These are phyloP conservation scores for Indri indri DNA, from an alignment of 2,113 vertebrate genomes.

Conservation along the genomic window DNA sequence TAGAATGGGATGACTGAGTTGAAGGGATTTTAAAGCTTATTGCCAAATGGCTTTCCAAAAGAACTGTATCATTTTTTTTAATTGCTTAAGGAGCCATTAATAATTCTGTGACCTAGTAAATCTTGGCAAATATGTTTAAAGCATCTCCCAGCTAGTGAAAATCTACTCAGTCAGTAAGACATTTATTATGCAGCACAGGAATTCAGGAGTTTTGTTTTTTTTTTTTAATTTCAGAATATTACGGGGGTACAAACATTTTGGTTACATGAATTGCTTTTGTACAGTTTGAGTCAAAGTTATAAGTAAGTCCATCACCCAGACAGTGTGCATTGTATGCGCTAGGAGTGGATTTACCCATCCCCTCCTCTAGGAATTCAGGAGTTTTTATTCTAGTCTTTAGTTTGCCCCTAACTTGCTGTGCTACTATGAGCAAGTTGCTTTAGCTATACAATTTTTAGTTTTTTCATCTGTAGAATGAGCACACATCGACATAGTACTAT, in stretches of 20 bases:
- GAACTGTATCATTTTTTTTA: neutral
- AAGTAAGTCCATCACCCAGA: no score
- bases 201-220: neutral
- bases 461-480: neutral
- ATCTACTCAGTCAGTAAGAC: neutral
- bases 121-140: constrained; percentile 20
- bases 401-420: neutral
- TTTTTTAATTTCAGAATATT: no score
- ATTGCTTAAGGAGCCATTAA: neutral
- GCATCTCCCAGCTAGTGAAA: neutral
- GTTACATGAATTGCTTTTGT: no score
- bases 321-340: no score
- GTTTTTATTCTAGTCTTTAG: neutral
- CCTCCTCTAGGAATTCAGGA: neutral
- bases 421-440: neutral
- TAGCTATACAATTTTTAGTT: neutral
- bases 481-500: neutral
- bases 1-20: neutral
- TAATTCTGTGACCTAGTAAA: neutral
- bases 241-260: no score
- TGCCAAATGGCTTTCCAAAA: constrained; percentile 27
- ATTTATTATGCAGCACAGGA: neutral
- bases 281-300: no score
- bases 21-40: constrained; percentile 18
- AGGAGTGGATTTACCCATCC: no score